Percentiles rank a stretch among this genome's conserved stretches.
phyloP scores from a whole-genome alignment of 2,888 invertebrate genomes.

The Rhagonycha lutea region DNA sequence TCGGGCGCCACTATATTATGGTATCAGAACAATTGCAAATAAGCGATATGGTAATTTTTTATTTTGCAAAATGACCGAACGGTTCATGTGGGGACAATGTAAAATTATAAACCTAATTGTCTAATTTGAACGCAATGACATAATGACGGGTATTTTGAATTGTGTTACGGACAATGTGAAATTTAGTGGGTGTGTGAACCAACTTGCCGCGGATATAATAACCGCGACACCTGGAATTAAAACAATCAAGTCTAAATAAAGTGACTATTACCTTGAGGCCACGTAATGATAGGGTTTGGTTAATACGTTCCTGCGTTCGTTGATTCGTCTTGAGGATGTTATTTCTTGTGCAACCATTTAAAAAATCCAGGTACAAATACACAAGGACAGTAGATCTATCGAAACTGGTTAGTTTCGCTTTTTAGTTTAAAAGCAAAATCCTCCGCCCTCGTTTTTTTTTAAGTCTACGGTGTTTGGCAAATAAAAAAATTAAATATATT shows the following conservation, averaged over 20 bases:
- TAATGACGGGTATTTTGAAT: constrained; percentile 14
- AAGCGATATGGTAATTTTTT: background rate
- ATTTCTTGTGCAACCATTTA: constrained; percentile 29
- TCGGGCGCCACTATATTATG: background rate
- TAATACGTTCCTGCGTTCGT: constrained; percentile 35
- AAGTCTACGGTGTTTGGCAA: background rate
- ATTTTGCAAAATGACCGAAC: background rate
- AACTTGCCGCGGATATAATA: constrained; percentile 22
- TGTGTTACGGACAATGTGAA: constrained; percentile 29
- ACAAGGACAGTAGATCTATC: constrained; percentile 13
- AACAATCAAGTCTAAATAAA: constrained; percentile 36
- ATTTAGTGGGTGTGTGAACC: constrained; percentile 35
- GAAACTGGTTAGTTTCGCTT: constrained; percentile 7
- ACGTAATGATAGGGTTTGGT: constrained; percentile 35
- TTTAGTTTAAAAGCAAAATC: background rate
- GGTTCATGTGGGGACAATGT: background rate
- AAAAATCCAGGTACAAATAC: constrained; percentile 18
- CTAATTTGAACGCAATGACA: constrained; percentile 21
- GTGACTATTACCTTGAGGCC: constrained; percentile 37
- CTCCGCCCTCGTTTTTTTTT: background rate
- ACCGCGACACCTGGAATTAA: constrained; percentile 34
- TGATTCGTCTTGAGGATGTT: constrained; percentile 30
- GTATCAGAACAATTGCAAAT: background rate
- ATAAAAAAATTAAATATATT: background rate
- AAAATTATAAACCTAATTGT: constrained; percentile 1